phyloP scores from a whole-genome alignment of 2,113 vertebrate genomes.

The Toxotes jaculatrix region DNA sequence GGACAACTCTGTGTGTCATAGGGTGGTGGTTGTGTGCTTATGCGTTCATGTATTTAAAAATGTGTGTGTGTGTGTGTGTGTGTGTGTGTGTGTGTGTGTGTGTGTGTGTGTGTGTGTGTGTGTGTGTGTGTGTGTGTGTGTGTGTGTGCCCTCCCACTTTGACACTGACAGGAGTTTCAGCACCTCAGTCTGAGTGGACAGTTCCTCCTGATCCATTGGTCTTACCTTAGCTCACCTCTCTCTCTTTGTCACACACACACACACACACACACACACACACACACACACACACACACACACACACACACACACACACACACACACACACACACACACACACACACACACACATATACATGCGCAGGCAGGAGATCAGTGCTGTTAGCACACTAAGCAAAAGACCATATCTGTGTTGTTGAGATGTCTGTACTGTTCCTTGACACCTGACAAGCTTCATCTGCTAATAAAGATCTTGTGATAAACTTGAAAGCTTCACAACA shows the following conservation, averaged over 20 bases:
- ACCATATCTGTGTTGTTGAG: not conserved
- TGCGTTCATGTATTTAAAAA: not conserved
- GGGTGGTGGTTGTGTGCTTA: not conserved
- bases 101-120: no score
- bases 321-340: not conserved
- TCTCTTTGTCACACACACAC: not conserved
- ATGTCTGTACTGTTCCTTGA: no score
- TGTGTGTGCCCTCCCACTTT: constrained; percentile 6
- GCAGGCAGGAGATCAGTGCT: not conserved
- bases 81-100: no score
- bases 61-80: not conserved
- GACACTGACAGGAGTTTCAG: constrained; percentile 64
- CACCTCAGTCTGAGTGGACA: constrained; percentile 71
- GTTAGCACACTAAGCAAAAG: constrained; percentile 4
- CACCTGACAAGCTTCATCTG: no score
- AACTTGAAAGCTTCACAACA: not conserved
- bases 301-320: not conserved
- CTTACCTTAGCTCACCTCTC: not conserved
- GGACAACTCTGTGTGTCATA: not conserved
- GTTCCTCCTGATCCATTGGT: constrained; percentile 48
- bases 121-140: not conserved
- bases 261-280: not conserved
- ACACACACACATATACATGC: no score
- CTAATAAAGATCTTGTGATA: not conserved
- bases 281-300: no score